Conservation (phyloP, 2,113 vertebrate species). For the Hyla sarda region DNA sequence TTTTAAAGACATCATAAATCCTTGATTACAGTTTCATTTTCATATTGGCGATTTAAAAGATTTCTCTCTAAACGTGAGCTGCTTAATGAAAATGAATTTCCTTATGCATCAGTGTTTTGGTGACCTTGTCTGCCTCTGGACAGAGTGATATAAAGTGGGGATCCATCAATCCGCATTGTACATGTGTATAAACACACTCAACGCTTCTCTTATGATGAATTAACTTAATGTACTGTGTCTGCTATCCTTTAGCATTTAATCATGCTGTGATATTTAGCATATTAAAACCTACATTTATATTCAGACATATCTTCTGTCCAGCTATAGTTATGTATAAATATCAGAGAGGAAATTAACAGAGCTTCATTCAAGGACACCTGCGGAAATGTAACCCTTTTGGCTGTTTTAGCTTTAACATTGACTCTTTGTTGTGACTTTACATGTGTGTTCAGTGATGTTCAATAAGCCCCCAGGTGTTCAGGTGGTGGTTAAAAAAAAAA, state of each 20-base stretch:
- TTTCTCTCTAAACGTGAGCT: background rate
- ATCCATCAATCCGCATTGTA: constrained; percentile 35
- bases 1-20: background rate
- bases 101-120: constrained; percentile 26
- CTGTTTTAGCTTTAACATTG: background rate
- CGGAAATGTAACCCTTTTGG: background rate
- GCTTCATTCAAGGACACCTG: background rate
- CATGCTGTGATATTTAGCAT: constrained; percentile 23
- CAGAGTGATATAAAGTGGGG: constrained; percentile 5
- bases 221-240: constrained; percentile 53
- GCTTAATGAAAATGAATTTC: constrained; percentile 29
- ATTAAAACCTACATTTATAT: constrained; percentile 34
- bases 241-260: constrained; percentile 35
- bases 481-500: no score
- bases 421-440: background rate
- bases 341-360: background rate
- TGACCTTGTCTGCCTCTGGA: constrained; percentile 40
- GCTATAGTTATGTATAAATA: background rate
- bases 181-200: constrained; percentile 50
- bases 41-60: background rate
- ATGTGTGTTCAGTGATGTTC: no score
- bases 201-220: constrained; percentile 32
- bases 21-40: constrained; percentile 11
- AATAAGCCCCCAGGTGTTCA: no score
- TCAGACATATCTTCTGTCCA: constrained; percentile 17